Conservation (phyloP, 2,888 invertebrate genomes). For the Cremastobaeus sp. region DNA sequence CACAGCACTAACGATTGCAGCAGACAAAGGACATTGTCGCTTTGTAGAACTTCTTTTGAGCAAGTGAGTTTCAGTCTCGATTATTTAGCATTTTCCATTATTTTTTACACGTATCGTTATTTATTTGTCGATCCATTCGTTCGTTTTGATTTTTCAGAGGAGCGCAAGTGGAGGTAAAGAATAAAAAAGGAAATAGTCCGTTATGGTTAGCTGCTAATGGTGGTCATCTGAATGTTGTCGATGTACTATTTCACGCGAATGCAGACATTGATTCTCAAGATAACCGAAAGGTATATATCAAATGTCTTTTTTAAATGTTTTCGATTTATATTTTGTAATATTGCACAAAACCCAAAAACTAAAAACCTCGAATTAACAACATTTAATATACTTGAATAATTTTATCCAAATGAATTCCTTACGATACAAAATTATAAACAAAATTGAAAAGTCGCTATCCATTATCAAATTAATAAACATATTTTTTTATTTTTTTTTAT, state of each 20-base stretch:
- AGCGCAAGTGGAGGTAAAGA: slow-evolving; percentile 97
- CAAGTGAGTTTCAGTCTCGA: slow-evolving; percentile 76
- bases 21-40: slow-evolving; percentile 99
- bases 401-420: too few relatives aligned
- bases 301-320: too few relatives aligned
- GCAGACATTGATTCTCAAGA: slow-evolving; percentile 99
- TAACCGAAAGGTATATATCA: slow-evolving; percentile 88
- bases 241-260: slow-evolving; percentile 90
- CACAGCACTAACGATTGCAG: slow-evolving; percentile 98
- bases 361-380: too few relatives aligned
- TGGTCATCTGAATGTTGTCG: slow-evolving; percentile 98
- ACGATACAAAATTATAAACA: too few relatives aligned
- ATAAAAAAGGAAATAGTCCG: slow-evolving; percentile 99
- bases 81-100: slow-evolving; percentile 1
- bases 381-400: too few relatives aligned
- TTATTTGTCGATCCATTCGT: too few relatives aligned
- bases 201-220: slow-evolving; percentile 99
- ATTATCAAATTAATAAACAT: too few relatives aligned
- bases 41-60: slow-evolving; percentile 91
- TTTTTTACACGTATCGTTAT: too few relatives aligned
- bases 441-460: too few relatives aligned
- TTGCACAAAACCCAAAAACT: too few relatives aligned
- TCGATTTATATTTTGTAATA: too few relatives aligned
- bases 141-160: slow-evolving; percentile 80
- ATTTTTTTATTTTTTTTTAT: too few relatives aligned